These are phyloP conservation scores for Pangasianodon gigas DNA, from an alignment of 2,113 vertebrate species.

Conservation along the genomic window DNA sequence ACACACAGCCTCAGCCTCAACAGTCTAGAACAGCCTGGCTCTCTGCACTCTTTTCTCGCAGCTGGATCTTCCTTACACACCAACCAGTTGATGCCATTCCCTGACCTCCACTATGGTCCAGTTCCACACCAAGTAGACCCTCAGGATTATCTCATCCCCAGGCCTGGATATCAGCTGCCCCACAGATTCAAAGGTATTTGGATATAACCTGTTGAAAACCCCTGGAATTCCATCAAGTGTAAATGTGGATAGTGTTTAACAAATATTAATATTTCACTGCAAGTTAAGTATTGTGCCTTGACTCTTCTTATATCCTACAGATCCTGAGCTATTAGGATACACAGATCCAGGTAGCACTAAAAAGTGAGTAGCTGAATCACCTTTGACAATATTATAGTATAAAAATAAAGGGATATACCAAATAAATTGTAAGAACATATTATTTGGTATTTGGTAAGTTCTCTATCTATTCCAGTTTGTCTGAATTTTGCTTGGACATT, in stretches of 20 bases:
- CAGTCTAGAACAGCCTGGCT: slow-evolving; percentile 55
- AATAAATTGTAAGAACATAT: neutral
- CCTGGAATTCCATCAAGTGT: neutral
- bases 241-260: neutral
- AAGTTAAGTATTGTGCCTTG: neutral
- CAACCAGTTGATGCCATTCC: slow-evolving; percentile 10
- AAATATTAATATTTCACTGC: neutral
- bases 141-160: slow-evolving; percentile 19
- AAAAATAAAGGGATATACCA: neutral
- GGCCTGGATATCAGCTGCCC: slow-evolving; percentile 12
- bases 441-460: neutral
- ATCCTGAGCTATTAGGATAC: slow-evolving; percentile 38
- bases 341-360: slow-evolving; percentile 9
- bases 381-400: neutral
- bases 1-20: slow-evolving; percentile 36
- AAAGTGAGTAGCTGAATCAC: slow-evolving; percentile 42
- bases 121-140: slow-evolving; percentile 8
- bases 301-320: slow-evolving; percentile 27
- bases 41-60: slow-evolving; percentile 49
- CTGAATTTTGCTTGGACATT: neutral
- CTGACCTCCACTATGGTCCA: neutral
- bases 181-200: slow-evolving; percentile 37
- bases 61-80: neutral
- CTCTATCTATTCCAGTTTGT: neutral
- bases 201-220: neutral